Conservation (phyloP, 2,888 invertebrate species). For the Sthenelais limicola region DNA sequence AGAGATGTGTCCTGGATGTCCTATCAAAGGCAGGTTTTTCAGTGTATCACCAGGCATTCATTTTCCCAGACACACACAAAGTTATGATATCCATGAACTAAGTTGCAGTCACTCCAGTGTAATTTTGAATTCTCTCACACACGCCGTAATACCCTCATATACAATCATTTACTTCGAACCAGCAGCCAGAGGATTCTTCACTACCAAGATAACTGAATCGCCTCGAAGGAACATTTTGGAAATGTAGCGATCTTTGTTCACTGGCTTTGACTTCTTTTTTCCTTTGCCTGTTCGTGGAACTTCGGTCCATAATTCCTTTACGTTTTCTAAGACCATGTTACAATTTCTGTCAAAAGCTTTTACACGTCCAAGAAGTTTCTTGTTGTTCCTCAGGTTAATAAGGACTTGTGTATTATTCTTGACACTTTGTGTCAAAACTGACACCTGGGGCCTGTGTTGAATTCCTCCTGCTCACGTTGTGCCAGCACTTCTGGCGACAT, state of each 20-base stretch:
- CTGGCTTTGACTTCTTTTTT: slow-evolving; percentile 77
- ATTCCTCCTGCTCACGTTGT: slow-evolving; percentile 97
- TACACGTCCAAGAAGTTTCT: slow-evolving; percentile 95
- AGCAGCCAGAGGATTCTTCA: slow-evolving; percentile 91
- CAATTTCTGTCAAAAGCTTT: slow-evolving; percentile 89
- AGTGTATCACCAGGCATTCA: too few species aligned
- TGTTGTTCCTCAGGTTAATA: slow-evolving; percentile 98
- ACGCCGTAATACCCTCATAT: too few species aligned
- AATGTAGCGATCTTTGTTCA: slow-evolving; percentile 85
- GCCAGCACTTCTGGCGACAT: slow-evolving; percentile 95
- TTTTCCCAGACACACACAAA: too few species aligned
- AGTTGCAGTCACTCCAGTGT: too few species aligned
- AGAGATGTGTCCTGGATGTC: too few species aligned
- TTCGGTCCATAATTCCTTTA: slow-evolving; percentile 99
- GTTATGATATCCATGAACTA: too few species aligned
- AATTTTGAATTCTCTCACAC: too few species aligned
- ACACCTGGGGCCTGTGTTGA: slow-evolving; percentile 96
- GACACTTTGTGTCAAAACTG: slow-evolving; percentile 96
- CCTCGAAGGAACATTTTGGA: slow-evolving; percentile 99
- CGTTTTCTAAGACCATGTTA: slow-evolving; percentile 99
- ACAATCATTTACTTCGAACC: slow-evolving; percentile 64
- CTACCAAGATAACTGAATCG: slow-evolving; percentile 97
- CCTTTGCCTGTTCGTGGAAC: slow-evolving; percentile 97
- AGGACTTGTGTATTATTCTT: slow-evolving; percentile 97
- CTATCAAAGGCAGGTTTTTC: too few species aligned